Evolutionary conservation across 1,140 invertebrate species (phyloP).

Genomic region (Pseudomyrmex sp.): DNA sequence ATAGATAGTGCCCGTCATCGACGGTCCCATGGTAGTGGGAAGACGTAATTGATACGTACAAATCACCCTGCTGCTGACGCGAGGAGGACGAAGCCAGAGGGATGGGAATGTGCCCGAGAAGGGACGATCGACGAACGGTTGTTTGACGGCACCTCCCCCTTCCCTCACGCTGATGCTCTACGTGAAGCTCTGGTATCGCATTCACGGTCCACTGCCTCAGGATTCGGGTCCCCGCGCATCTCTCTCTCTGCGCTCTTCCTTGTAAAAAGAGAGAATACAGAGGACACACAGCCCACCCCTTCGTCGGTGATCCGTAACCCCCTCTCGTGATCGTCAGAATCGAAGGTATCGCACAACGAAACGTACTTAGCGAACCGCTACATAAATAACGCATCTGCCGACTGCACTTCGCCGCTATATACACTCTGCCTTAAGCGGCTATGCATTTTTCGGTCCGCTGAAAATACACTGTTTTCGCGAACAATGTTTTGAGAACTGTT

Average conservation of each 20-base stretch:
- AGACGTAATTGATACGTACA: conserved; percentile 78
- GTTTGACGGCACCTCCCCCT: conserved; percentile 72
- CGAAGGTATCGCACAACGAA: conserved; percentile 64
- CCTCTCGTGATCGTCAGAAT: conserved; percentile 51
- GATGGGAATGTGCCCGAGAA: conserved; percentile 60
- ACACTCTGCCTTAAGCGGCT: conserved; percentile 34
- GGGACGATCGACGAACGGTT: conserved; percentile 75
- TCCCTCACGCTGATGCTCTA: conserved; percentile 54
- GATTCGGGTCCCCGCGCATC: conserved; percentile 71
- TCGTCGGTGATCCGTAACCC: conserved; percentile 66
- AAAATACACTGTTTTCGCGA: background rate
- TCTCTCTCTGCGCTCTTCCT: conserved; percentile 67
- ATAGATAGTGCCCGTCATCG: conserved; percentile 32
- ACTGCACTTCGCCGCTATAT: conserved; percentile 18
- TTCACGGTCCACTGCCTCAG: conserved; percentile 78
- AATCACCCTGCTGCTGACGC: conserved; percentile 74
- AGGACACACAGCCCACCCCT: conserved; percentile 43
- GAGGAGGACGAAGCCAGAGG: conserved; percentile 48
- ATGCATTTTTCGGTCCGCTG: conserved; percentile 37
- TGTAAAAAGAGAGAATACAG: conserved; percentile 65
- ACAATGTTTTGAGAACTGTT: too few relatives aligned
- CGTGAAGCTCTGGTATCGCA: conserved; percentile 76
- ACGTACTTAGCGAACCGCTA: conserved; percentile 67
- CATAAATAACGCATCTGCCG: conserved; percentile 61
- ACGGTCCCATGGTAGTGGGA: background rate